Evolutionary conservation across 2,113 vertebrate species (phyloP), one percentile per base, ranked within the genome.

Genomic region (Kryptolebias marmoratus): DNA sequence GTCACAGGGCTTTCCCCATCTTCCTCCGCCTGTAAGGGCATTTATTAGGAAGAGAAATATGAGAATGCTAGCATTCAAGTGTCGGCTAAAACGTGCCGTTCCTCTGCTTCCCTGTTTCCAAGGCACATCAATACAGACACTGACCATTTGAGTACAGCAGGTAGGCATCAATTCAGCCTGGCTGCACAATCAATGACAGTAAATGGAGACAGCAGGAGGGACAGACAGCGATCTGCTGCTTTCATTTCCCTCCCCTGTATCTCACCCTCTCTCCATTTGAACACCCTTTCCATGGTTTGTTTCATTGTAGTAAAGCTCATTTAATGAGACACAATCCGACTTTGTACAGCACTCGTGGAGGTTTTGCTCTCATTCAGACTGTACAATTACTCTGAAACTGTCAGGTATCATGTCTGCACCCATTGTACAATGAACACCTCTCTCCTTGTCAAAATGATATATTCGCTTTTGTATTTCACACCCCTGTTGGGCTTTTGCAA

Each of bases 171-270:
- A 79, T 76, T 76, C 73, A 76, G 80, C 75, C 74, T 13, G 56
- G 76, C 76, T 82, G 72, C 71, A 83, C 81, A 78, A 88, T 89
- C 87, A 89, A 87, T 89, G 80, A 82, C 56, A 68, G 84, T 75
- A 88, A 89, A 85, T 87, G 88, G 79, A 91, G 82, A 75, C 87
- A 86, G 89, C 82, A 50, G 84, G 86, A 87, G 77, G 71, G 77
- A 84, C 66, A 74, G 76, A 77, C 71, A 60, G 68, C 5, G 61
- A 81, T 86, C 75, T 77, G 63, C 60, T 69, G 62, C 70, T 72
- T 87, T 75, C 68, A 78, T 76, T 82, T 69, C 76, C 68, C n/a
- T 55, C 45, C 48, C 18, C 42, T 12, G 58, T 71, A 63, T 53
- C 65, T 53, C 50, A 60, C 55, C 60, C 75, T 77, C 73, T 44